Evolutionary conservation across 2,797 vertebrate species (phyloP).

Genomic region (Hirundo rustica): DNA sequence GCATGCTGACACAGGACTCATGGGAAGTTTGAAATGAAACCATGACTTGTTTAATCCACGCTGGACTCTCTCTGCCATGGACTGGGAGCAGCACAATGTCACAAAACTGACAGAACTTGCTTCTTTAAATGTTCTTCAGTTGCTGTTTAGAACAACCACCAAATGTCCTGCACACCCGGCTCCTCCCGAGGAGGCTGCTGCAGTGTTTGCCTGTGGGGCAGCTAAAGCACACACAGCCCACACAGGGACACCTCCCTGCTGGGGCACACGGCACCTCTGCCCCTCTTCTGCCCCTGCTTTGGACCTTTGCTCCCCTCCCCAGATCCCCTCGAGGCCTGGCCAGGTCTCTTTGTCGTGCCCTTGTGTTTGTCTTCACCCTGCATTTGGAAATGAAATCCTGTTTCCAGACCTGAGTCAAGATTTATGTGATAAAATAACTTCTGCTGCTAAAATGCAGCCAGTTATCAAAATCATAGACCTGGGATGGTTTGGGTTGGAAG

Average conservation of each 20-base stretch:
- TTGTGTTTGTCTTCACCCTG: background rate
- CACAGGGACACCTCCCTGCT: accelerated
- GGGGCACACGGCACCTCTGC: accelerated
- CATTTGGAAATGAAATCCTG: accelerated
- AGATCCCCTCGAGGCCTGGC: background rate
- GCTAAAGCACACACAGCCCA: background rate
- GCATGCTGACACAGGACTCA: background rate
- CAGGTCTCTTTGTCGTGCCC: accelerated
- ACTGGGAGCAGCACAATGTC: background rate
- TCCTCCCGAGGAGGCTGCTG: background rate
- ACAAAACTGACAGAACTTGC: background rate
- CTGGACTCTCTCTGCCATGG: accelerated
- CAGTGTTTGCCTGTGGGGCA: background rate
- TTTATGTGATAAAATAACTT: accelerated
- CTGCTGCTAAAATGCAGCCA: background rate
- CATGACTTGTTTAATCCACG: accelerated
- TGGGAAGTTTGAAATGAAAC: background rate
- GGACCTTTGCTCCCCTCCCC: background rate
- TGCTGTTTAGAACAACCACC: background rate
- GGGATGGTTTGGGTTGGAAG: background rate
- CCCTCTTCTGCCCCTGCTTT: accelerated
- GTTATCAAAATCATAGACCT: background rate
- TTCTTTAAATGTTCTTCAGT: background rate
- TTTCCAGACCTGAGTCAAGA: background rate
- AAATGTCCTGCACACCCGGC: accelerated